These are phyloP conservation scores for Sakesphorus luctuosus DNA, from an alignment of 2,113 vertebrate species.

Conservation along the genomic window DNA sequence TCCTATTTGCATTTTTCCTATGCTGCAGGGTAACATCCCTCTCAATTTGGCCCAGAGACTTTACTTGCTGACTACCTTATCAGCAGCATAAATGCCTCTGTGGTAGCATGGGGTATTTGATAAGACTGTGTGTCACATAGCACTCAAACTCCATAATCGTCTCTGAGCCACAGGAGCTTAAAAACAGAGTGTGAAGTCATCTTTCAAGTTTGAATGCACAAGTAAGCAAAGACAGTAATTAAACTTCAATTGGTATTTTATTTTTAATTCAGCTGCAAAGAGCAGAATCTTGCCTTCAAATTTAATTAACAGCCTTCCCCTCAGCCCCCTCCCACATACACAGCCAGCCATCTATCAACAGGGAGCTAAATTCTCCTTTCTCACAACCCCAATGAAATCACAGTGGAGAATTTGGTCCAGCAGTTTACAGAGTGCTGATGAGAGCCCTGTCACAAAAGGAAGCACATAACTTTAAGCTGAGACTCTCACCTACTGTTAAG, in stretches of 20 bases:
- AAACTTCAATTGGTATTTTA: constrained; percentile 81
- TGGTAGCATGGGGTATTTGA: constrained; percentile 68
- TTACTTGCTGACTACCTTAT: constrained; percentile 63
- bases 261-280: constrained; percentile 79
- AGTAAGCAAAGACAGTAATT: constrained; percentile 80
- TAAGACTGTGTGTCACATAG: constrained; percentile 63
- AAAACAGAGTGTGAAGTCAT: constrained; percentile 76
- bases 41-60: constrained; percentile 35
- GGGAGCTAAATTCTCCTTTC: constrained; percentile 52
- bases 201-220: constrained; percentile 77
- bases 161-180: constrained; percentile 72
- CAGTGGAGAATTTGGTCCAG: not conserved
- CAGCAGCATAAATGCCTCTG: constrained; percentile 38
- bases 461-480: not conserved
- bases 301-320: constrained; percentile 77
- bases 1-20: constrained; percentile 1
- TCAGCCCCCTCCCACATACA: constrained; percentile 47
- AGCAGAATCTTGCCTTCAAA: constrained; percentile 74
- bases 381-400: not conserved
- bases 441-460: not conserved
- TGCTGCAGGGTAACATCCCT: constrained; percentile 19
- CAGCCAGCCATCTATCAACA: constrained; percentile 64
- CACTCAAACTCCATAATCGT: constrained; percentile 71
- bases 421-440: constrained; percentile 12
- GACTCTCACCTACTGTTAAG: not conserved